Evolutionary conservation across 2,888 invertebrate species (phyloP).

Genomic region (Acleris cristana): DNA sequence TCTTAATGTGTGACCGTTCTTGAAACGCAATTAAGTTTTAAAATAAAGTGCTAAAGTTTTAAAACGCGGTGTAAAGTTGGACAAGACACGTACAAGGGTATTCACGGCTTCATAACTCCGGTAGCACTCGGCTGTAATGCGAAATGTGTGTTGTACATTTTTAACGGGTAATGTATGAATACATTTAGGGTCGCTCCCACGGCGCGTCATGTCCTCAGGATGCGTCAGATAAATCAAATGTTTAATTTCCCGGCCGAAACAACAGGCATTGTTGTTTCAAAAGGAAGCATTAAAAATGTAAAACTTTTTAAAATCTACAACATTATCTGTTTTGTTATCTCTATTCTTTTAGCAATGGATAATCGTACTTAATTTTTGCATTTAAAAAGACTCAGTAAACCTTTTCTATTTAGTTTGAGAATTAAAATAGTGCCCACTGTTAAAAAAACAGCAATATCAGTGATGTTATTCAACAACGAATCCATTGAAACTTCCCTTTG

Average conservation of each 20-base stretch:
- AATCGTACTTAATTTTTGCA: too few species aligned
- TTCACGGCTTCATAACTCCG: constrained; percentile 44
- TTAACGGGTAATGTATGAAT: constrained; percentile 55
- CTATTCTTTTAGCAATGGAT: constrained; percentile 3
- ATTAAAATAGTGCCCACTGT: not conserved
- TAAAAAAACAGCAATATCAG: constrained; percentile 17
- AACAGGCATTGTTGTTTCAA: constrained; percentile 58
- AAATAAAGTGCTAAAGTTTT: constrained; percentile 58
- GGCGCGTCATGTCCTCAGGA: constrained; percentile 64
- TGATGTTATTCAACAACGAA: constrained; percentile 32
- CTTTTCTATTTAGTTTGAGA: too few species aligned
- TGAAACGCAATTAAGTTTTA: constrained; percentile 58
- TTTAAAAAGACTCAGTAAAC: too few species aligned
- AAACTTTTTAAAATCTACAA: constrained; percentile 39
- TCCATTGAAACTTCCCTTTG: constrained; percentile 34
- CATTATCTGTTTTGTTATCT: constrained; percentile 20
- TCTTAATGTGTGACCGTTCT: constrained; percentile 48
- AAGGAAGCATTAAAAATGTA: constrained; percentile 37
- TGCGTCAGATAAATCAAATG: constrained; percentile 73
- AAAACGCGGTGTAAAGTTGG: constrained; percentile 49
- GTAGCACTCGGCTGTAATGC: constrained; percentile 50
- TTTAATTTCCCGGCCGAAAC: constrained; percentile 73
- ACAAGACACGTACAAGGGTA: constrained; percentile 44
- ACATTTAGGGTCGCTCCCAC: constrained; percentile 58
- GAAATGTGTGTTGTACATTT: constrained; percentile 61